phyloP scores from a whole-genome alignment of 2,888 invertebrate species.

The Drosophila ustulata region DNA sequence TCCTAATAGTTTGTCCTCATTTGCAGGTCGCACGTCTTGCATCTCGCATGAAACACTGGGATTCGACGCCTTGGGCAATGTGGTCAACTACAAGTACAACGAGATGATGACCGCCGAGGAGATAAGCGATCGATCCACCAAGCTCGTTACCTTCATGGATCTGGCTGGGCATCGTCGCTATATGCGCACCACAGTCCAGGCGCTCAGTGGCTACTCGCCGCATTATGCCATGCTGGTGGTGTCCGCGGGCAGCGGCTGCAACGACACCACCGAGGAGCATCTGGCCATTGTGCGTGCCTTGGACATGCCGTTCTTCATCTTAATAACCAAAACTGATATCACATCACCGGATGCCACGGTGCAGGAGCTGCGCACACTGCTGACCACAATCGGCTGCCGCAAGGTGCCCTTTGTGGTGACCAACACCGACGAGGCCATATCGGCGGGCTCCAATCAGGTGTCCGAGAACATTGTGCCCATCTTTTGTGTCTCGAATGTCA shows the following conservation, averaged over 20 bases:
- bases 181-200: conserved; percentile 97
- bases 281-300: conserved; percentile 92
- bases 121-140: conserved; percentile 96
- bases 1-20: not conserved
- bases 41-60: conserved; percentile 98
- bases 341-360: conserved; percentile 87
- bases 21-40: conserved; percentile 94
- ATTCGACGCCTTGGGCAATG: conserved; percentile 93
- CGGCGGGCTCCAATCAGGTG: conserved; percentile 89
- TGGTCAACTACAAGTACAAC: conserved; percentile 95
- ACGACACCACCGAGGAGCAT: conserved; percentile 95
- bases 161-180: conserved; percentile 98
- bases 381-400: conserved; percentile 89
- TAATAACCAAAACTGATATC: conserved; percentile 97
- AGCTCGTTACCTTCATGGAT: conserved; percentile 97
- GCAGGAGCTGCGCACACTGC: conserved; percentile 87
- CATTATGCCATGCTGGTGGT: conserved; percentile 96
- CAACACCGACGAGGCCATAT: conserved; percentile 90
- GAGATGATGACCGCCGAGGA: conserved; percentile 96
- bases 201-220: conserved; percentile 96
- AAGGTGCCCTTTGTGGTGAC: conserved; percentile 89
- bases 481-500: conserved; percentile 96
- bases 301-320: conserved; percentile 95
- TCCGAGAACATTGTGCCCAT: conserved; percentile 90
- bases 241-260: conserved; percentile 92